A percentile compares a stretch with the other conserved stretches of the same genome.
phyloP scores from a whole-genome alignment of 2,888 invertebrate genomes.

The Trimorus sp. region DNA sequence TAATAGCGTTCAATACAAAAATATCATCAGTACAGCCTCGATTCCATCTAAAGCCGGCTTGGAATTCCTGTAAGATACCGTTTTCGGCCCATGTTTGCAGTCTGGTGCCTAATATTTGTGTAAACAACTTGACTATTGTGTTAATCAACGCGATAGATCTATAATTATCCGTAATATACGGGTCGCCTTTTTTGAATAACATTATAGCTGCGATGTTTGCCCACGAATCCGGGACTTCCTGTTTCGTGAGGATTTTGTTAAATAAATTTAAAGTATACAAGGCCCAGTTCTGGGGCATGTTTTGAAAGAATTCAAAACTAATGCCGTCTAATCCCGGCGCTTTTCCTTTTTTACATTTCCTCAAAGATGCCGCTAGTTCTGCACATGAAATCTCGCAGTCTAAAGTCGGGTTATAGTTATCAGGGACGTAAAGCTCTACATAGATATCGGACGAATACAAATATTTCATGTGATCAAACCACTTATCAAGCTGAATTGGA shows the following conservation, averaged over 20 bases:
- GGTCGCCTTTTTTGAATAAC: background rate
- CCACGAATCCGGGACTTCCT: background rate
- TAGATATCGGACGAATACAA: background rate
- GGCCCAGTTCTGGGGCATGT: background rate
- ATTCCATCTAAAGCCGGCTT: background rate
- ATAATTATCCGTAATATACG: background rate
- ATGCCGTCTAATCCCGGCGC: background rate
- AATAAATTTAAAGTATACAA: background rate
- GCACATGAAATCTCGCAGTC: background rate
- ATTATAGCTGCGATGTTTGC: background rate
- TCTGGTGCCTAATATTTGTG: background rate
- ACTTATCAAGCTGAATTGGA: background rate
- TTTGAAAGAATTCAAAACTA: background rate
- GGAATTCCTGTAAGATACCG: background rate
- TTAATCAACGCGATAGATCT: background rate
- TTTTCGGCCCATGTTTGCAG: background rate
- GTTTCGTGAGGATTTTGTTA: background rate
- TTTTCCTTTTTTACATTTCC: slow-evolving; percentile 11
- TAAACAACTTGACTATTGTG: background rate
- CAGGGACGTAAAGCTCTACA: too few species aligned
- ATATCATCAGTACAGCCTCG: background rate
- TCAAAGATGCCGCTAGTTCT: background rate
- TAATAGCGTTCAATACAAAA: background rate
- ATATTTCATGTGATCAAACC: background rate
- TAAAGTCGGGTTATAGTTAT: background rate